Evolutionary conservation across 2,797 vertebrate genomes (phyloP), one percentile per base, ranked within the genome.

Genomic region (Scarus forsteni): DNA sequence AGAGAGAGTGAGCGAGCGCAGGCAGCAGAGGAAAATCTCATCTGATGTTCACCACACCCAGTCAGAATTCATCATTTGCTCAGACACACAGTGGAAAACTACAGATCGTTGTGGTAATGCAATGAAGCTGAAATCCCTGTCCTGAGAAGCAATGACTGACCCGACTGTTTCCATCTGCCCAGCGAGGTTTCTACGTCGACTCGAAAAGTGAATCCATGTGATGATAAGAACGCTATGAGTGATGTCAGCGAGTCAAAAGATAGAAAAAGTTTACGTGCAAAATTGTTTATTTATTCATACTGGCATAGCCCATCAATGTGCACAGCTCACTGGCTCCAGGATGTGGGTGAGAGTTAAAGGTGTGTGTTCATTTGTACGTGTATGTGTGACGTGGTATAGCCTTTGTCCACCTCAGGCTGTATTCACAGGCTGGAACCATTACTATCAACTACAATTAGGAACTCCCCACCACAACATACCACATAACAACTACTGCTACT

Each of bases 11-110:
- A 57, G 67, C 43, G 61, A 65, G 85, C 18, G 63, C 64, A 69
- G 70, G 79, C 76, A 91, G 77, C 85, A 88, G 87, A 89, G 88
- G 90, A 92, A 93, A 94, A 93, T 93, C 81, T 89, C 90, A 93
- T 94, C 89, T 92, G 88, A 92, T 88, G 88, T 77, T 89, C 85
- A 91, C 93, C 92, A 94, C 93, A 93, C 93, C 93, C 93, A 84
- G 86, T 92, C 86, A 89, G 75, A 86, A 91, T 91, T 91, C 90
- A 92, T 91, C 86, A 88, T 85, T 78, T 75, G 63, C 72, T 27
- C 66, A 67, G 51, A 45, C 74, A 53, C 54, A 18, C 70, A 69
- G 86, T 91, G 90, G 90, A 92, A 93, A 92, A 92, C 90, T 91
- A 91, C 90, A 88, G 86, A 89, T 85, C 77, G 68, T 46, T 84